These are phyloP conservation scores for Strix aluco DNA, from an alignment of 2,113 vertebrate genomes.

Conservation along the genomic window DNA sequence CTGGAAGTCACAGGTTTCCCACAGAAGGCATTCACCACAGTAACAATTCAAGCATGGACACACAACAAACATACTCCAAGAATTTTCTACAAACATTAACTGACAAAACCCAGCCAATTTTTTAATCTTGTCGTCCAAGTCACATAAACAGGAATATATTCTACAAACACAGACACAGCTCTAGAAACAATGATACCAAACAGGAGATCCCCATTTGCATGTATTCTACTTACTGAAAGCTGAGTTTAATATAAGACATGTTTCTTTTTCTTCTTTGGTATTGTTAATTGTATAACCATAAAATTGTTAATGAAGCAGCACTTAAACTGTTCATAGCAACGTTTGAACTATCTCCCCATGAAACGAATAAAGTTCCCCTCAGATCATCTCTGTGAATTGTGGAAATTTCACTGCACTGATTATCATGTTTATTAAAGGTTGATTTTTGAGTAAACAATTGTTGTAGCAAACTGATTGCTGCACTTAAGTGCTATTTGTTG, in stretches of 20 bases:
- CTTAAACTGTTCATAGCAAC: neutral
- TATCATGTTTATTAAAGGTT: neutral
- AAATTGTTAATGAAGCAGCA: neutral
- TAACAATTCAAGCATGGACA: neutral
- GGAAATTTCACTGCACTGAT: neutral
- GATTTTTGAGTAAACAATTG: neutral
- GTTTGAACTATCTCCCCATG: neutral
- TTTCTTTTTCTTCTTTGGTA: neutral
- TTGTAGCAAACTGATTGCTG: neutral
- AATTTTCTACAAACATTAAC: neutral
- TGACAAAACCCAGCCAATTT: neutral
- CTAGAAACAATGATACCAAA: neutral
- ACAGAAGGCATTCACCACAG: neutral
- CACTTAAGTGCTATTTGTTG: neutral
- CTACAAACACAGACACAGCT: neutral
- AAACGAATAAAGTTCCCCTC: neutral
- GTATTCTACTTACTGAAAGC: neutral
- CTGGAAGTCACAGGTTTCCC: neutral
- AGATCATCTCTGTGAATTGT: neutral
- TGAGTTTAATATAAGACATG: fast-evolving
- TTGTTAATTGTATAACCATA: neutral
- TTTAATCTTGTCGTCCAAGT: neutral
- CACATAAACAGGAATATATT: neutral
- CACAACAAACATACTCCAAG: neutral
- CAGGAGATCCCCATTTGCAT: neutral